A percentile compares a stretch with the other conserved stretches of the same genome.
These are phyloP conservation scores for Camelus dromedarius DNA, from an alignment of 2,113 vertebrate genomes.

Conservation along the genomic window DNA sequence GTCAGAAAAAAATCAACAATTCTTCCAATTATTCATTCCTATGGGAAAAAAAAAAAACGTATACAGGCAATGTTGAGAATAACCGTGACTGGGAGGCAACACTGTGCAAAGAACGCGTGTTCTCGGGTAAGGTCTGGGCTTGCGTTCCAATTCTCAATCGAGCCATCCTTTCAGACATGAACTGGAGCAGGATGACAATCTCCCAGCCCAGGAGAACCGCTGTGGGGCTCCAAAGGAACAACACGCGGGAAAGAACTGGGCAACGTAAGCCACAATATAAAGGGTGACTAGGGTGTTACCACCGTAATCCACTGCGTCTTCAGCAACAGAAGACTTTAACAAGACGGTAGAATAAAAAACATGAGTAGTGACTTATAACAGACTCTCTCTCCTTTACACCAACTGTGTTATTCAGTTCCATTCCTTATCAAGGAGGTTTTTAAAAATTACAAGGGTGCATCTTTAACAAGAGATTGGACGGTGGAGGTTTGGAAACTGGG, in stretches of 20 bases:
- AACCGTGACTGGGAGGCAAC: background rate
- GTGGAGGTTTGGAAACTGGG: background rate
- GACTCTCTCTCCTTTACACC: background rate
- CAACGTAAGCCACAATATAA: background rate
- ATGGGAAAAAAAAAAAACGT: background rate
- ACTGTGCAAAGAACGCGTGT: background rate
- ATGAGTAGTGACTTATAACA: background rate
- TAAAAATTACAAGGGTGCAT: background rate
- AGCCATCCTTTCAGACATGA: background rate
- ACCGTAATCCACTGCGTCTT: background rate
- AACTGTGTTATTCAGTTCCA: background rate
- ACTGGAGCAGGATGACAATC: background rate
- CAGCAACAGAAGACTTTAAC: background rate
- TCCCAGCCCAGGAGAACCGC: background rate
- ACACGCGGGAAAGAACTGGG: background rate
- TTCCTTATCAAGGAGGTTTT: background rate
- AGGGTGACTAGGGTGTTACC: background rate
- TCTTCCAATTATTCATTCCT: constrained; percentile 6
- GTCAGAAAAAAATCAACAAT: constrained; percentile 21
- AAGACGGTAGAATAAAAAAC: background rate
- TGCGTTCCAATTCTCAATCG: background rate
- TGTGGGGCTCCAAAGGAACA: background rate
- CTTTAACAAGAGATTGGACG: background rate
- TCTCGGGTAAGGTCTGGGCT: background rate
- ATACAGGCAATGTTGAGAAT: background rate